Evolutionary conservation across 2,888 invertebrate species (phyloP).

Genomic region (Drosophila antonietae): DNA sequence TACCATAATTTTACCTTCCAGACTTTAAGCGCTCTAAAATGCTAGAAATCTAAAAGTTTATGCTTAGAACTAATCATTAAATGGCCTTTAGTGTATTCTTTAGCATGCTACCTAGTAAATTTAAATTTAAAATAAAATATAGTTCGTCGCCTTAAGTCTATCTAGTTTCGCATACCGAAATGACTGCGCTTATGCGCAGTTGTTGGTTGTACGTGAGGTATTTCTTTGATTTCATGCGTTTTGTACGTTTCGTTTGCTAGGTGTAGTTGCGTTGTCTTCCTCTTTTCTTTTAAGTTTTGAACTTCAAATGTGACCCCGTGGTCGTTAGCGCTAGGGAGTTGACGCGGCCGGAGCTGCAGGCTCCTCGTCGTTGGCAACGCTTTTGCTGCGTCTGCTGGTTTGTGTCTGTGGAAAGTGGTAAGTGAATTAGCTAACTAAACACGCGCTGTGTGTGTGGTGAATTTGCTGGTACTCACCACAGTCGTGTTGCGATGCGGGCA

Average conservation of each 20-base stretch:
- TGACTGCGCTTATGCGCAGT: constrained; percentile 54
- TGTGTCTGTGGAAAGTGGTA: constrained; percentile 52
- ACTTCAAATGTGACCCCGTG: constrained; percentile 46
- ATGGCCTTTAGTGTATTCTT: constrained; percentile 56
- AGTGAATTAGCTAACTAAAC: neutral
- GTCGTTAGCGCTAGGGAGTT: constrained; percentile 30
- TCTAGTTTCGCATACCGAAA: constrained; percentile 58
- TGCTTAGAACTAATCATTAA: constrained; percentile 41
- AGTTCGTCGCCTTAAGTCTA: constrained; percentile 46
- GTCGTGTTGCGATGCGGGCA: constrained; percentile 87
- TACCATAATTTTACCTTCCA: constrained; percentile 1
- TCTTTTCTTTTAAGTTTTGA: constrained; percentile 58
- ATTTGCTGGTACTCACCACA: constrained; percentile 52
- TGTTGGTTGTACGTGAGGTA: constrained; percentile 63
- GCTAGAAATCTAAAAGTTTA: neutral
- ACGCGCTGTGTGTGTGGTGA: neutral
- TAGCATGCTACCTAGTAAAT: constrained; percentile 29
- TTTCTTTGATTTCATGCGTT: constrained; percentile 74
- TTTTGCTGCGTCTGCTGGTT: constrained; percentile 54
- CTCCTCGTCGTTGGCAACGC: constrained; percentile 26
- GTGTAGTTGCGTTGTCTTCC: neutral
- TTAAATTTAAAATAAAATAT: constrained; percentile 26
- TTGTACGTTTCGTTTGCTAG: constrained; percentile 37
- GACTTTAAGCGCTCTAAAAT: neutral
- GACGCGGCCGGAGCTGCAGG: constrained; percentile 12